Conservation (phyloP, 2,113 vertebrate species). For the Elephantulus edwardii region DNA sequence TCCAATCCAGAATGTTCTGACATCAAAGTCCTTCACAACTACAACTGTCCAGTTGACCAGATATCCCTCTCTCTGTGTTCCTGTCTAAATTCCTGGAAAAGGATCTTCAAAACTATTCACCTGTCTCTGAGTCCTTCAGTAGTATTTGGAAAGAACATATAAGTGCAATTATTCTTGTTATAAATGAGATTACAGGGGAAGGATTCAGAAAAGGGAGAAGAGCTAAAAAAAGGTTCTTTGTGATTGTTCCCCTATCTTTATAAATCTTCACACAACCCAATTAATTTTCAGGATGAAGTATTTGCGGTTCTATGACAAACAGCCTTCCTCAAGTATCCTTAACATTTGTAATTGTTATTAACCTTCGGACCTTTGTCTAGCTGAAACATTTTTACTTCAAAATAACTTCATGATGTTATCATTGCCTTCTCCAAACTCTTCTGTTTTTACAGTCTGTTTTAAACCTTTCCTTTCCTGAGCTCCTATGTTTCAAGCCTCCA, state of each 20-base stretch:
- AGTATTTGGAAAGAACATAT: too few relatives aligned
- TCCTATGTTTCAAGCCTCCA: background rate
- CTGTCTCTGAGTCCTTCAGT: background rate
- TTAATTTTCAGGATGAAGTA: background rate
- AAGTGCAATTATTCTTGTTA: background rate
- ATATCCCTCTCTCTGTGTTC: background rate
- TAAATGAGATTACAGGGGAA: background rate
- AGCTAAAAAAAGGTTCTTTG: background rate
- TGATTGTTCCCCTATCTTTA: background rate
- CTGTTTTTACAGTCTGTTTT: background rate
- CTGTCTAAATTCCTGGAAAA: background rate
- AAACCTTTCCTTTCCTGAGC: background rate
- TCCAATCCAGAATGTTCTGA: background rate
- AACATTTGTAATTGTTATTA: accelerated
- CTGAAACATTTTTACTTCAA: background rate
- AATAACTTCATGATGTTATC: background rate
- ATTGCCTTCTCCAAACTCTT: background rate
- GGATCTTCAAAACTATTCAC: background rate
- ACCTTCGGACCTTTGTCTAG: background rate
- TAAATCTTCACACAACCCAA: background rate
- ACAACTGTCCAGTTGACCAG: background rate
- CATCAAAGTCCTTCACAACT: background rate
- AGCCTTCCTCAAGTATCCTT: background rate
- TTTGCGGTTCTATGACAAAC: background rate
- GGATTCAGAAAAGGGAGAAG: background rate